phyloP scores from a whole-genome alignment of 1,140 invertebrate species.

The Drosophila neocordata region DNA sequence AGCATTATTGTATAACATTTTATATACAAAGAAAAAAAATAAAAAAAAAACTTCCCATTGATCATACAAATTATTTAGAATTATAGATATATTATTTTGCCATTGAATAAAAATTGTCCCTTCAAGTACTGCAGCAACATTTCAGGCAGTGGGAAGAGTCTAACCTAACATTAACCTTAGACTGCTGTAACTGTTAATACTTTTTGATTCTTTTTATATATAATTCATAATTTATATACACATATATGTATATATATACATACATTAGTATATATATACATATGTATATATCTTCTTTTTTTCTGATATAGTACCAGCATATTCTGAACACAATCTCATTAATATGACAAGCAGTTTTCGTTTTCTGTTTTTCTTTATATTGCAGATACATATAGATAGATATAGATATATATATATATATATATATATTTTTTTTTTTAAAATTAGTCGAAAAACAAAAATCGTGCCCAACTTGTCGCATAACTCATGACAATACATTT shows the following conservation, averaged over 20 bases:
- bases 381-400: background rate
- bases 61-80: background rate
- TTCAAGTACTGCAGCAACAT: no score
- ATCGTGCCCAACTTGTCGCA: conserved; percentile 28
- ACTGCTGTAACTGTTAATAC: no score
- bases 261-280: no score
- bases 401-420: background rate
- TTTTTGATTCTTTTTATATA: no score
- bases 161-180: no score
- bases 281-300: no score
- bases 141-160: no score
- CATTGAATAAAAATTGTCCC: no score
- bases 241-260: no score
- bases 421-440: conserved; percentile 30
- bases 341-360: conserved; percentile 64
- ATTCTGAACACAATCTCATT: conserved; percentile 66
- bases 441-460: conserved; percentile 48
- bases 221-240: no score
- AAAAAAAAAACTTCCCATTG: background rate
- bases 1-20: background rate
- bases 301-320: background rate
- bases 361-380: conserved; percentile 12
- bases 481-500: conserved; percentile 27
- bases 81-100: background rate
- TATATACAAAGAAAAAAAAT: background rate